Conservation (phyloP, 1,140 invertebrate genomes). For the Caenorhabditis inopinata region DNA sequence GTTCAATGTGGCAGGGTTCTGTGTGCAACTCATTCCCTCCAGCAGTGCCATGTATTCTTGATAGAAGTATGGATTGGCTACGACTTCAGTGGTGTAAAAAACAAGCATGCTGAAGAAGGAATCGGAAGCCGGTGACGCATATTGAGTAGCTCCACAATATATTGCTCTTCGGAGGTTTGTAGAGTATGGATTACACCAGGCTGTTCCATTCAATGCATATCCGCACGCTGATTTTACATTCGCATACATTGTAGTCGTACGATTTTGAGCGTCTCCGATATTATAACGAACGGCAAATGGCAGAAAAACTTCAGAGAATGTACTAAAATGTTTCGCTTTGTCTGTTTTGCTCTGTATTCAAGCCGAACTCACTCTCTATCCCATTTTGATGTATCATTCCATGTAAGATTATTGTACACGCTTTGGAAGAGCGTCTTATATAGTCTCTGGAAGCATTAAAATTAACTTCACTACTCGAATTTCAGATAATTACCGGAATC, state of each 20-base stretch:
- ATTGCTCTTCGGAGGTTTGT: conserved; percentile 41
- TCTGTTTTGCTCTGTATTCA: background rate
- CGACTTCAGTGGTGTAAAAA: conserved; percentile 34
- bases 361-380: conserved; percentile 12
- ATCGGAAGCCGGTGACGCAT: conserved; percentile 19
- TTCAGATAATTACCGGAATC: background rate
- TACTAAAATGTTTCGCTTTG: background rate
- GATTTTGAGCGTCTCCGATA: conserved; percentile 32
- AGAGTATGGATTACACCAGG: conserved; percentile 41
- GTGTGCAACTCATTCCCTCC: conserved; percentile 42
- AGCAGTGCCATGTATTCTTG: conserved; percentile 44
- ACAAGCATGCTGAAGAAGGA: conserved; percentile 35
- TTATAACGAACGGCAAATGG: conserved; percentile 43
- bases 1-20: conserved; percentile 7
- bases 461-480: background rate
- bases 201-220: conserved; percentile 34
- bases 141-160: conserved; percentile 40
- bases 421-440: background rate
- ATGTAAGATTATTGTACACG: background rate
- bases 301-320: conserved; percentile 34
- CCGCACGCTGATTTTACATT: conserved; percentile 37
- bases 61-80: conserved; percentile 43
- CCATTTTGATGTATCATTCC: conserved; percentile 4
- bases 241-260: conserved; percentile 20
- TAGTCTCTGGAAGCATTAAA: background rate